Evolutionary conservation across 2,113 vertebrate genomes (phyloP).

Genomic region (Calyptomena viridis): DNA sequence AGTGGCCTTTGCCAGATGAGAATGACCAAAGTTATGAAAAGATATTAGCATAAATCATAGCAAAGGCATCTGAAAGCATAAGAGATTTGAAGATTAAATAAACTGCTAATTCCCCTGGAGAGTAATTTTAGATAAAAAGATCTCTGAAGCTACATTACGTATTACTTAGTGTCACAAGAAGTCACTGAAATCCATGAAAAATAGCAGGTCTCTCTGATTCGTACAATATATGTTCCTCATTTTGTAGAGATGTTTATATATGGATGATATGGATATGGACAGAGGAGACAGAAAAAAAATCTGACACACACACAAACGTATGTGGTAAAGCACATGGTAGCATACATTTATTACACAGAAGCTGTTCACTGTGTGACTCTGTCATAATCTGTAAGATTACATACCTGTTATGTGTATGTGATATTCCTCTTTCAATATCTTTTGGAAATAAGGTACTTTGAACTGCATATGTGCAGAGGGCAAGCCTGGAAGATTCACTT

Average conservation of each 20-base stretch:
- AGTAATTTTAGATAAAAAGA: constrained; percentile 35
- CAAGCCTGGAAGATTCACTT: constrained; percentile 94
- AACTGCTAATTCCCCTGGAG: constrained; percentile 23
- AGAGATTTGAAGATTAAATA: constrained; percentile 48
- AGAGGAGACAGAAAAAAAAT: neutral
- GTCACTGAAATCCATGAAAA: neutral
- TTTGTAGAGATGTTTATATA: neutral
- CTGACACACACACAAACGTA: neutral
- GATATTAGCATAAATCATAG: constrained; percentile 43
- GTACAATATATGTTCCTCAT: neutral
- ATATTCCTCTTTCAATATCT: constrained; percentile 94
- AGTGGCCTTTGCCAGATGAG: constrained; percentile 45
- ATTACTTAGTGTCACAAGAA: constrained; percentile 10
- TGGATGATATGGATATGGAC: neutral
- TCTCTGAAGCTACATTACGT: neutral
- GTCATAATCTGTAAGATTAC: neutral
- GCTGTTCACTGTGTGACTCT: neutral
- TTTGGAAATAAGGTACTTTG: constrained; percentile 89
- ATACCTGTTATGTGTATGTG: constrained; percentile 97
- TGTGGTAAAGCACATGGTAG: neutral
- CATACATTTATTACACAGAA: neutral
- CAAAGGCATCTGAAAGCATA: constrained; percentile 2
- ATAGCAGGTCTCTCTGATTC: neutral
- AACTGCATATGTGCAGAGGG: constrained; percentile 92
- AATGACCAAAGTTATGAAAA: constrained; percentile 47